Conservation (phyloP, 1,140 invertebrate genomes). For the Sycophaga agraensis region DNA sequence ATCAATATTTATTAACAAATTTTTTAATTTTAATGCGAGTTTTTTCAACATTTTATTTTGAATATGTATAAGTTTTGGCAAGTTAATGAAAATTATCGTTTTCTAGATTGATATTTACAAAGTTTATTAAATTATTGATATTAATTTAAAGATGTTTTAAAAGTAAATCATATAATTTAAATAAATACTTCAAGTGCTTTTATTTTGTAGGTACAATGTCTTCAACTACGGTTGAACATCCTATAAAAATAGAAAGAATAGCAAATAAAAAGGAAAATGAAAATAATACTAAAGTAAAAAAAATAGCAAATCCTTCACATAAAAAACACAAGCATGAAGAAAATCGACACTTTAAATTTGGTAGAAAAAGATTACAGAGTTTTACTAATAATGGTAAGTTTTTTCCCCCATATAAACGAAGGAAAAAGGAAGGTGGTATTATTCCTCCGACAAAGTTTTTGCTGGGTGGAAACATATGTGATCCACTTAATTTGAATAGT, state of each 20-base stretch:
- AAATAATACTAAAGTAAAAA: conserved; percentile 39
- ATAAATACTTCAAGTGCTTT: too few relatives aligned
- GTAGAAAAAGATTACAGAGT: conserved; percentile 59
- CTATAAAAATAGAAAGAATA: conserved; percentile 40
- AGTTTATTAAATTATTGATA: too few relatives aligned
- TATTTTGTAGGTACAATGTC: conserved; percentile 38
- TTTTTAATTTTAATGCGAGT: too few relatives aligned
- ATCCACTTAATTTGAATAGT: conserved; percentile 92
- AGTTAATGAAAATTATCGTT: too few relatives aligned
- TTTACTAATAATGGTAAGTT: conserved; percentile 57
- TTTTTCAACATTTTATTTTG: too few relatives aligned
- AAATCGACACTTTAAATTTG: conserved; percentile 51
- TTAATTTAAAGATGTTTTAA: too few relatives aligned
- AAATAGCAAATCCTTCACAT: conserved; percentile 40
- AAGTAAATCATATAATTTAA: too few relatives aligned
- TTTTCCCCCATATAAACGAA: conserved; percentile 62
- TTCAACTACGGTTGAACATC: conserved; percentile 45
- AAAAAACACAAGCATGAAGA: conserved; percentile 56
- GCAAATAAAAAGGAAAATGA: conserved; percentile 48
- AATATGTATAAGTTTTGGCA: too few relatives aligned
- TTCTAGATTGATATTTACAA: too few relatives aligned
- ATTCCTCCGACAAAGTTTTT: conserved; percentile 88
- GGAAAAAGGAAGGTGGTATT: conserved; percentile 72
- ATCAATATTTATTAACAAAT: too few relatives aligned
- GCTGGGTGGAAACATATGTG: conserved; percentile 90